A percentile compares a stretch with the other conserved stretches of the same genome.
Conservation (phyloP, 2,797 vertebrate genomes). For the Ciconia nigra region DNA sequence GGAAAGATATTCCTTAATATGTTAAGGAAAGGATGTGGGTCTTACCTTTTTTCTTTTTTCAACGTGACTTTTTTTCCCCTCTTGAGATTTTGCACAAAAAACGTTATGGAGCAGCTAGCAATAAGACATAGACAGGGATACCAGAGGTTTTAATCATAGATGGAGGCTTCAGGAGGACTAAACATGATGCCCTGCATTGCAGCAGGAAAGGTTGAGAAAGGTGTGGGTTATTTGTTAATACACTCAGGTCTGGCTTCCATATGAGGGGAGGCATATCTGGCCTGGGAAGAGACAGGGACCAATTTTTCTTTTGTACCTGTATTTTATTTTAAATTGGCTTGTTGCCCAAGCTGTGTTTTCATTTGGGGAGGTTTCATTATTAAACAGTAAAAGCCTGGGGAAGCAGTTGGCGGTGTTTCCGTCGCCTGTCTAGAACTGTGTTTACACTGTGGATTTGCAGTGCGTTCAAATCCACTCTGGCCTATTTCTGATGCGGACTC, state of each 20-base stretch:
- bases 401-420: background rate
- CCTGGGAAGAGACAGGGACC: background rate
- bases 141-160: background rate
- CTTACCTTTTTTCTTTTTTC: background rate
- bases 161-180: background rate
- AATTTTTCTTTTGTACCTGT: background rate
- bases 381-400: background rate
- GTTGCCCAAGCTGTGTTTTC: background rate
- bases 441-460: background rate
- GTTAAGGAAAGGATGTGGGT: background rate
- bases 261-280: background rate
- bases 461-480: background rate
- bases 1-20: background rate
- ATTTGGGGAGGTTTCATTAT: background rate
- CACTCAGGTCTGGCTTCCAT: background rate
- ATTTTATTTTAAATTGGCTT: background rate
- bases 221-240: background rate
- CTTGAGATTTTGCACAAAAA: background rate
- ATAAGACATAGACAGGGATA: background rate
- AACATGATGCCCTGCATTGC: background rate
- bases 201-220: background rate
- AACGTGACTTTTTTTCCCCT: background rate
- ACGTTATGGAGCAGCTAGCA: background rate
- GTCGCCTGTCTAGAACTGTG: background rate
- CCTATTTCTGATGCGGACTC: background rate